A percentile compares a stretch with the other conserved stretches of the same genome.
Evolutionary conservation across 2,888 invertebrate genomes (phyloP).

Genomic region (Cartodere bifasciata): DNA sequence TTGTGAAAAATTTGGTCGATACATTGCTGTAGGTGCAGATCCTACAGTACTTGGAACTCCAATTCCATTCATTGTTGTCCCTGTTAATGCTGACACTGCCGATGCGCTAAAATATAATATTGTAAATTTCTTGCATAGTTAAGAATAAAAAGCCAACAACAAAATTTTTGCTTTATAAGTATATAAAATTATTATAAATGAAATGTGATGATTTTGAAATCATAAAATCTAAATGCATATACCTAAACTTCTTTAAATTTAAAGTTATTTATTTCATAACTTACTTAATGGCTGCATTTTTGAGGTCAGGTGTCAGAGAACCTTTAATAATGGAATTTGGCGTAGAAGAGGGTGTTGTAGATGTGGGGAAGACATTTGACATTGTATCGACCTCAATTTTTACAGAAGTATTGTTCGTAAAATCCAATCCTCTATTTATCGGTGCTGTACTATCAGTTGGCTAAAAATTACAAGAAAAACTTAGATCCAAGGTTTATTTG

Average conservation of each 20-base stretch:
- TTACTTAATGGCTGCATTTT: conserved; percentile 26
- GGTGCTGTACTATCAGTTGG: conserved; percentile 48
- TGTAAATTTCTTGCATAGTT: too few relatives aligned
- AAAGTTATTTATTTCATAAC: conserved; percentile 5
- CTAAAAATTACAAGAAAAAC: too few relatives aligned
- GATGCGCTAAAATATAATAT: conserved; percentile 26
- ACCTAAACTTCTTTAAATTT: too few relatives aligned
- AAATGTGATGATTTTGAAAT: too few relatives aligned
- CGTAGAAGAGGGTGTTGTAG: conserved; percentile 39
- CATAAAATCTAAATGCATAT: too few relatives aligned
- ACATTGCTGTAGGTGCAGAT: conserved; percentile 49
- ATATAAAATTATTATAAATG: too few relatives aligned
- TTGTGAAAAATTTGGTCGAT: conserved; percentile 59
- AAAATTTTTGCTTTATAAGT: too few relatives aligned
- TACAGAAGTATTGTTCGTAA: conserved; percentile 28
- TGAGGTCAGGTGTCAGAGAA: conserved; percentile 26
- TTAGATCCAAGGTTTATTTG: too few relatives aligned
- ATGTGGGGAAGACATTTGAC: conserved; percentile 30
- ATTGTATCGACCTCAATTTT: conserved; percentile 31
- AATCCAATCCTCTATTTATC: conserved; percentile 35
- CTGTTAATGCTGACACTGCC: conserved; percentile 24
- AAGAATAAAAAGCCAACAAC: too few relatives aligned
- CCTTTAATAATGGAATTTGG: conserved; percentile 38
- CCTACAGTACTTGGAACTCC: conserved; percentile 35
- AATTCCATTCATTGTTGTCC: conserved; percentile 31